Evolutionary conservation across 2,113 vertebrate genomes (phyloP).

Genomic region (Vidua chalybeata): DNA sequence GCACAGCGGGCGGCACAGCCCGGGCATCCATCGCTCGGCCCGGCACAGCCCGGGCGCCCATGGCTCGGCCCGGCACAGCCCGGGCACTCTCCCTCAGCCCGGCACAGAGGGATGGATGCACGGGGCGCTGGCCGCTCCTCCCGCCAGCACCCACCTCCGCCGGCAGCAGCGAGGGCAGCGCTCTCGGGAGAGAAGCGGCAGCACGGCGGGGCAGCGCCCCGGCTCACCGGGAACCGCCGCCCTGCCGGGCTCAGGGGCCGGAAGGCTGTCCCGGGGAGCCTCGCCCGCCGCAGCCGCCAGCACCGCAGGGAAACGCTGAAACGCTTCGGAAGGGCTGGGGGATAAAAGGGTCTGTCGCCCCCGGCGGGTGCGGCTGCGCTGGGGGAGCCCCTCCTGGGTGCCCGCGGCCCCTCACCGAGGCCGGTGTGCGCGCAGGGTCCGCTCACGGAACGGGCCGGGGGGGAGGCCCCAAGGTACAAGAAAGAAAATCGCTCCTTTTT

Average conservation of each 20-base stretch:
- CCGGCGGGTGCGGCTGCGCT: too few relatives aligned
- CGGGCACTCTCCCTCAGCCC: too few relatives aligned
- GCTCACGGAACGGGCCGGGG: background rate
- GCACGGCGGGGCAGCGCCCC: background rate
- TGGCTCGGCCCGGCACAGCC: background rate
- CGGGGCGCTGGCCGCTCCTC: too few relatives aligned
- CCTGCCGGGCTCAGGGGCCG: background rate
- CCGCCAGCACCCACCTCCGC: background rate
- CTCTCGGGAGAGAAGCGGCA: background rate
- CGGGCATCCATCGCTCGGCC: background rate
- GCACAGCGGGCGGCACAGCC: background rate
- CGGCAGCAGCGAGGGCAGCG: background rate
- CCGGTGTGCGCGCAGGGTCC: background rate
- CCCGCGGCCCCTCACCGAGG: background rate
- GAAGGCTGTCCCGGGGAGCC: background rate
- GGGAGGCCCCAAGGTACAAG: rapidly evolving
- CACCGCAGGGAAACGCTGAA: too few relatives aligned
- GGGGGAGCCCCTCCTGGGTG: rapidly evolving
- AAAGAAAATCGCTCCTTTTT: background rate
- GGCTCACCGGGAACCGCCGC: background rate
- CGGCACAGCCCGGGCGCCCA: too few relatives aligned
- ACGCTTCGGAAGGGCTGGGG: too few relatives aligned
- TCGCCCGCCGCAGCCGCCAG: too few relatives aligned
- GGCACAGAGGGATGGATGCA: rapidly evolving
- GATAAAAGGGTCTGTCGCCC: rapidly evolving